Percentiles rank a stretch among this genome's conserved stretches.
Conservation (phyloP, 2,888 invertebrate genomes). For the Sussaba pulchella region DNA sequence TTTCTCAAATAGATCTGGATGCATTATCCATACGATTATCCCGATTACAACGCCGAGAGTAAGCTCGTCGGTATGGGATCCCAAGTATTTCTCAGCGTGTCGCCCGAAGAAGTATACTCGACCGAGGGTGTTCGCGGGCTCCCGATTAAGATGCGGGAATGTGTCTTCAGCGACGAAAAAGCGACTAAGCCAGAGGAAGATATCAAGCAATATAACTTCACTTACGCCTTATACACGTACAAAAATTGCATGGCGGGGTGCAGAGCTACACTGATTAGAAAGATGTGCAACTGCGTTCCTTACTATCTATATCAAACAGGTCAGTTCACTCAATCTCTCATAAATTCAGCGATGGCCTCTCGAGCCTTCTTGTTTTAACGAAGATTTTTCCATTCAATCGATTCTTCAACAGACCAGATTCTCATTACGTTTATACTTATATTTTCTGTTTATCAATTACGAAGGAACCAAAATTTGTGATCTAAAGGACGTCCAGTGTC, state of each 20-base stretch:
- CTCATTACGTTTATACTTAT: constrained; percentile 33
- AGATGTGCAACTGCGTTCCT: constrained; percentile 87
- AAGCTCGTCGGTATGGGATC: constrained; percentile 86
- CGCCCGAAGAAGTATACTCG: constrained; percentile 88
- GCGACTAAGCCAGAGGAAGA: background rate
- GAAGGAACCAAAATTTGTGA: constrained; percentile 83
- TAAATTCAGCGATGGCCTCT: constrained; percentile 25
- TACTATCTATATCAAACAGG: constrained; percentile 85
- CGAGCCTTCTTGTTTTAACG: too few relatives aligned
- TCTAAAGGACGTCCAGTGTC: constrained; percentile 85
- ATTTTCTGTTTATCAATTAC: constrained; percentile 42
- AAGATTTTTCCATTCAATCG: background rate
- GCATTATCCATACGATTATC: constrained; percentile 88
- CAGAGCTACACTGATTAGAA: constrained; percentile 84
- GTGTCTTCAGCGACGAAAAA: constrained; percentile 87
- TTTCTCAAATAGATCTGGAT: constrained; percentile 85
- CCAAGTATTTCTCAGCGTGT: constrained; percentile 87
- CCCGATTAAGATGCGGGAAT: constrained; percentile 85
- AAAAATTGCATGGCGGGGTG: constrained; percentile 89
- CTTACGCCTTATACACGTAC: constrained; percentile 86
- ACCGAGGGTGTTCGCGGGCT: constrained; percentile 86
- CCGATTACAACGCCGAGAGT: constrained; percentile 87
- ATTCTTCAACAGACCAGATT: constrained; percentile 25
- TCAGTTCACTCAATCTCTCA: constrained; percentile 49
- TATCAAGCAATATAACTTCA: constrained; percentile 75